Evolutionary conservation across 2,888 invertebrate species (phyloP), one percentile per base, ranked within the genome.

Genomic region (Siphlonurus alternatus): DNA sequence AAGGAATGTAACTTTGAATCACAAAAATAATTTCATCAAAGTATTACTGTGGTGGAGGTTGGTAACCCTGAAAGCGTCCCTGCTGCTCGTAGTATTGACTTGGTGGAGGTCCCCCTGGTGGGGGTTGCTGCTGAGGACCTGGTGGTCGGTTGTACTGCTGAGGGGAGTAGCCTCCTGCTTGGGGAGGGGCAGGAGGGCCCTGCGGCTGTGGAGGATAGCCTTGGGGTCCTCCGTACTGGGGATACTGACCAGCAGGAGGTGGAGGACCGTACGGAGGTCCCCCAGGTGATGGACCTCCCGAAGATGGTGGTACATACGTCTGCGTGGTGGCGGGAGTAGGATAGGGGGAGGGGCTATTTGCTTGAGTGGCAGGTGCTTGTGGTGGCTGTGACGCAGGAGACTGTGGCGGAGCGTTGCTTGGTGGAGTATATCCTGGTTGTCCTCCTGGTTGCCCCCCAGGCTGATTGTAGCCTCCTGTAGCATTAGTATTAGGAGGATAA

Each of bases 1-100:
- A n/a, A n/a, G n/a, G n/a, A n/a, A n/a, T n/a, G n/a, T n/a, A n/a
- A n/a, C n/a, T n/a, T n/a, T n/a, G n/a, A n/a, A n/a, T n/a, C n/a
- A n/a, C n/a, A n/a, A n/a, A n/a, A n/a, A n/a, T n/a, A n/a, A n/a
- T n/a, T n/a, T n/a, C n/a, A n/a, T n/a, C n/a, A n/a, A n/a, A n/a
- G n/a, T n/a, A n/a, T n/a, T 83, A 86, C 74, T 86, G 86, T 25
- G 84, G 81, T 62, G 88, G 87, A 66, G 89, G 89, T 71, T 89
- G 89, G 73, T 88, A 89, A 62, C 67, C 68, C 2, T 68, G 69
- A 54, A 69, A 69, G 51, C 69, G 25, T 23, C 66, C 66, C 64
- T 69, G 69, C 56, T 87, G 84, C 73, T 89, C 69, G 61, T 71
- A 71, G 56, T 71, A 71, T n/a, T 82, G 84, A 23, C 61, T 59